Percentiles rank a stretch among this genome's conserved stretches.
phyloP scores from a whole-genome alignment of 2,797 vertebrate genomes.

The Pangasius krempfi region DNA sequence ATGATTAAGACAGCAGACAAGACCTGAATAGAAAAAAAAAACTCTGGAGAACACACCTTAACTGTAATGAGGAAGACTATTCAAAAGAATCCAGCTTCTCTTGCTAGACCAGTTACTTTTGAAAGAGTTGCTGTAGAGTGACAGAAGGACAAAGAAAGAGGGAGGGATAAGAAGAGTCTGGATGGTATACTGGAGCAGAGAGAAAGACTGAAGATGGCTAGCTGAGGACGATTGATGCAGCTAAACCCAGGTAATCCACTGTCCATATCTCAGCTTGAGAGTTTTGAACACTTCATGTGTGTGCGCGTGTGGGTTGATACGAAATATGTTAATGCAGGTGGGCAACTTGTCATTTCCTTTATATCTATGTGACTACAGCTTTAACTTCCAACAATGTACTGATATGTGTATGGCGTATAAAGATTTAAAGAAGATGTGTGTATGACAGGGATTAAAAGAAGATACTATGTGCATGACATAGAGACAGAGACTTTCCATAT shows the following conservation, averaged over 20 bases:
- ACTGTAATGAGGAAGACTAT: constrained; percentile 14
- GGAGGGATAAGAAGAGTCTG: constrained; percentile 17
- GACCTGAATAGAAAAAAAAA: constrained; percentile 22
- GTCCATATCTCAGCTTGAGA: background rate
- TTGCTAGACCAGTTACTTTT: constrained; percentile 53
- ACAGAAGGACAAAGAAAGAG: constrained; percentile 35
- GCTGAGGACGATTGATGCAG: constrained; percentile 71
- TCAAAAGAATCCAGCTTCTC: constrained; percentile 49
- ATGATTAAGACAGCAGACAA: background rate
- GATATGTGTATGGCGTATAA: background rate
- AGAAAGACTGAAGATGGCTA: constrained; percentile 70
- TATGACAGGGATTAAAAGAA: background rate
- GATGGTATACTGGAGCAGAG: constrained; percentile 50
- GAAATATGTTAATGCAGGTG: background rate
- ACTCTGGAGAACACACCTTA: constrained; percentile 32
- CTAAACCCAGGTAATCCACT: constrained; percentile 68
- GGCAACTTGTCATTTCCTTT: background rate
- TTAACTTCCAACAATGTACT: background rate
- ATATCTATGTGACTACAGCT: background rate
- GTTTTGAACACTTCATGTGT: background rate
- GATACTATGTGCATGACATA: background rate
- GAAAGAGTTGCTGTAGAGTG: constrained; percentile 20
- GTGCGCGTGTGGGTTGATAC: background rate
- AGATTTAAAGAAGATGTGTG: background rate
- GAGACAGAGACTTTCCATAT: constrained; percentile 10